Evolutionary conservation across 2,797 vertebrate genomes (phyloP), one percentile per base, ranked within the genome.

Genomic region (Erethizon dorsatum): DNA sequence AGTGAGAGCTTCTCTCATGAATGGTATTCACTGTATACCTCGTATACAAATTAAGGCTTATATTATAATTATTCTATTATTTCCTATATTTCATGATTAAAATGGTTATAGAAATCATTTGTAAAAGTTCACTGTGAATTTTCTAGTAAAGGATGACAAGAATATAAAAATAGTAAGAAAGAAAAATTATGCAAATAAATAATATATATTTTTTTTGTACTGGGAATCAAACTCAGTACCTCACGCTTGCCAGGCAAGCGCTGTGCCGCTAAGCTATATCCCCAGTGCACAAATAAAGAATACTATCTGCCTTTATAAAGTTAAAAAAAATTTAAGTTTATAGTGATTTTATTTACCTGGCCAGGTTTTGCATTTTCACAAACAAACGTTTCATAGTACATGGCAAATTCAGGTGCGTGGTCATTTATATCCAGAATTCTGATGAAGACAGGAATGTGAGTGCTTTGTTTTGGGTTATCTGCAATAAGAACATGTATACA

Each of bases 301-400:
- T 80, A 26, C 7, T 26, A 83, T 45, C 13, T 75, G 9, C 7
- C 61, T 63, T 75, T 59, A 4, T 73, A n/a, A 89, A 78, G 4
- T 88, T 11, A 37, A 94, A 5, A 24, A 52, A 18, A 41, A 45
- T 45, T 45, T 18, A 78, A 65, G 18, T 33, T 86, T 54, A 91
- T 28, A 83, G 79, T 92, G 63, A 88, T n/a, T 93, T 47, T 77
- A 88, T 95, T 98, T 99, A 99, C 99, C 99, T 99, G 99, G 96
- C 99, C 99, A 28, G 99, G 98, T 99, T 99, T 99, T 98, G 99
- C 99, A 92, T 99, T 99, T 99, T 99, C 99, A 97, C 99, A 99
- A 97, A 99, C 99, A 97, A 99, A 99, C 1, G 99, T 99, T 98
- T 99, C 99, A 83, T 99, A 99, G 96, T 99, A 99, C 98, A 99